phyloP scores from a whole-genome alignment of 35 echinoderm and acorn worm genomes.

The Hemicentrotus pulcherrimus region DNA sequence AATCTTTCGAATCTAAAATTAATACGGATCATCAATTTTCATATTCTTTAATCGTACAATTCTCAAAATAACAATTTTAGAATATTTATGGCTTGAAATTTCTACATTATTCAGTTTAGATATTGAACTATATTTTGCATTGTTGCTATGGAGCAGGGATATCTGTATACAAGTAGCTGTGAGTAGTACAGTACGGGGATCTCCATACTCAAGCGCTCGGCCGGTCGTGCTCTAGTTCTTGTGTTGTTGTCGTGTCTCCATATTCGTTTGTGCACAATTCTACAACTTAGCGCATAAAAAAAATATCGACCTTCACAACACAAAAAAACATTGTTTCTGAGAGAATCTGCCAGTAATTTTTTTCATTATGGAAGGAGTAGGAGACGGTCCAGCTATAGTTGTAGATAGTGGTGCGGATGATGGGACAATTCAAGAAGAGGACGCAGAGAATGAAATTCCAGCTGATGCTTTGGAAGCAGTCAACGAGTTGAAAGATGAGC shows the following conservation, averaged over 20 bases:
- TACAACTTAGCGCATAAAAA: neutral
- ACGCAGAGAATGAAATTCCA: slow-evolving; percentile 55
- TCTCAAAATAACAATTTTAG: neutral
- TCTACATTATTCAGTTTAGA: neutral
- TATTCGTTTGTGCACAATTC: neutral
- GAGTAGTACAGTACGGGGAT: neutral
- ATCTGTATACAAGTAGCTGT: slow-evolving; percentile 41
- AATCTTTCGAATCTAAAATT: neutral
- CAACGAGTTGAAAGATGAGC: slow-evolving; percentile 74
- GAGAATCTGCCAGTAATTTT: neutral
- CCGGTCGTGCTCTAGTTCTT: no score
- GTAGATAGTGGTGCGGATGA: slow-evolving; percentile 46
- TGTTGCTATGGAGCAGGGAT: slow-evolving; percentile 41
- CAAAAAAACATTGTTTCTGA: neutral
- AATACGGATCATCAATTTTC: no score
- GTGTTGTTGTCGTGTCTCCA: no score
- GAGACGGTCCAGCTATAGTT: slow-evolving; percentile 62
- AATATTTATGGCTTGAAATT: neutral
- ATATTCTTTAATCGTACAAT: neutral
- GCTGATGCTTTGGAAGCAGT: slow-evolving; percentile 76
- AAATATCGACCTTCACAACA: neutral
- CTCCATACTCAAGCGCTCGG: no score
- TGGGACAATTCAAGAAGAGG: slow-evolving; percentile 51
- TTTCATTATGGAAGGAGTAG: slow-evolving; percentile 56
- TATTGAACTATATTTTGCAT: slow-evolving; percentile 7